Evolutionary conservation across 2,888 invertebrate genomes (phyloP), one percentile per base, ranked within the genome.

Genomic region (Boloria euphrosyne): DNA sequence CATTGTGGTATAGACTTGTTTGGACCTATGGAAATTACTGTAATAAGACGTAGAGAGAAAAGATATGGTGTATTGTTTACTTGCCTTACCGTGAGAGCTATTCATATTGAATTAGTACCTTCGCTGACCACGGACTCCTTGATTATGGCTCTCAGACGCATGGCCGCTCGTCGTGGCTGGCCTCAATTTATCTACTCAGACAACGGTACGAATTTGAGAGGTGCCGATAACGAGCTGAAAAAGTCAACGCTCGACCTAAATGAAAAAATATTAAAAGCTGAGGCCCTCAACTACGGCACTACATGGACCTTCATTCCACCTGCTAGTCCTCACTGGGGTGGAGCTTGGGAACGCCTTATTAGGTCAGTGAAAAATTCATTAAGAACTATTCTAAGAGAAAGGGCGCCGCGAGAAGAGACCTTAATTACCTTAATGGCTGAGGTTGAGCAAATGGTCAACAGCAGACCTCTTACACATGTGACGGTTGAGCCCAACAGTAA

Each of bases 81-180:
- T 1, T 69, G 54, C 43, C 44, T 63, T 27, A 60, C 66, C 0
- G 44, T 55, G 22, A 31, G 64, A 27, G 69, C 66, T 7, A 44
- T 67, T 5, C 64, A 69, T 53, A 17, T 70, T 1, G 70, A 67
- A 31, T 13, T 70, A 18, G 70, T 53, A 3, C 18, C 52, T 1
- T 52, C 58, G 22, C 18, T 13, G 4, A 57, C 60, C 7, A 61
- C 71, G 0, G 71, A 69, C 47, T 68, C 71, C 3, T 54, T 67
- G 13, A 71, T 76, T 10, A 68, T 75, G 68, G 74, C 74, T 0
- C 60, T 73, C 0, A 53, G 72, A 10, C 55, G 75, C 6, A 70
- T 74, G 69, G 53, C 63, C 5, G 47, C 47, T n/a, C 14, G 47
- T 1, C 53, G 53, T 22, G 53, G 53, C 17, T 53, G 73, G 71